A percentile compares a stretch with the other conserved stretches of the same genome.
These are phyloP conservation scores for Xyliphius kryptos DNA, from an alignment of 2,113 vertebrate genomes.

Conservation along the genomic window DNA sequence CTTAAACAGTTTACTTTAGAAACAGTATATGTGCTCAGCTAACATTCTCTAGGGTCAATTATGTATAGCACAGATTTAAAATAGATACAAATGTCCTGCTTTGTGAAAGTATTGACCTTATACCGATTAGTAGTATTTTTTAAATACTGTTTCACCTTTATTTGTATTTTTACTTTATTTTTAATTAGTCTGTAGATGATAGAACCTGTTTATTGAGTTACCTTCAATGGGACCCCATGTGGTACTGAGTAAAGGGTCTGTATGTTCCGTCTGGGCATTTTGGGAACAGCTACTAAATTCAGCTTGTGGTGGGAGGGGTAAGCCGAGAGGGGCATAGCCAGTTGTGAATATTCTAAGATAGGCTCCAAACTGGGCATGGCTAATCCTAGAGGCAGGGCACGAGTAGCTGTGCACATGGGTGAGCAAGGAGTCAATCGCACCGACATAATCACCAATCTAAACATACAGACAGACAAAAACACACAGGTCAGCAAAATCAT, in stretches of 20 bases:
- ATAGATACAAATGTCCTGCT: no score
- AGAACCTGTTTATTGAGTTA: conserved; percentile 16
- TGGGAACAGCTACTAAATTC: not conserved
- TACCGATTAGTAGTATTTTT: no score
- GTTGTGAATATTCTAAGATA: conserved; percentile 57
- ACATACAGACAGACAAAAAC: conserved; percentile 9
- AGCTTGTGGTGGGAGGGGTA: not conserved
- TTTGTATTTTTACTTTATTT: no score
- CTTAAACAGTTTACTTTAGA: no score
- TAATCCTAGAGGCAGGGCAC: conserved; percentile 43
- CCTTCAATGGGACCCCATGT: conserved; percentile 53
- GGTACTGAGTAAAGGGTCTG: conserved; percentile 23
- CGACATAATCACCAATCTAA: conserved; percentile 45
- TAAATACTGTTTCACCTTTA: no score
- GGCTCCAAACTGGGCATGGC: conserved; percentile 43
- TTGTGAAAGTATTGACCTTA: no score
- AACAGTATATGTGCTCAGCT: no score
- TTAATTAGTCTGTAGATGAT: no score
- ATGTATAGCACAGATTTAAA: no score
- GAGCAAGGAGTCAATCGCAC: conserved; percentile 40
- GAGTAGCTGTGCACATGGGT: not conserved
- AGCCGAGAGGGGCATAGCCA: conserved; percentile 40
- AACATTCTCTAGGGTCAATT: no score
- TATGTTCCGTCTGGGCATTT: not conserved
- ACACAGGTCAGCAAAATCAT: no score